phyloP scores from a whole-genome alignment of 2,888 invertebrate genomes.

The Ceramica pisi region DNA sequence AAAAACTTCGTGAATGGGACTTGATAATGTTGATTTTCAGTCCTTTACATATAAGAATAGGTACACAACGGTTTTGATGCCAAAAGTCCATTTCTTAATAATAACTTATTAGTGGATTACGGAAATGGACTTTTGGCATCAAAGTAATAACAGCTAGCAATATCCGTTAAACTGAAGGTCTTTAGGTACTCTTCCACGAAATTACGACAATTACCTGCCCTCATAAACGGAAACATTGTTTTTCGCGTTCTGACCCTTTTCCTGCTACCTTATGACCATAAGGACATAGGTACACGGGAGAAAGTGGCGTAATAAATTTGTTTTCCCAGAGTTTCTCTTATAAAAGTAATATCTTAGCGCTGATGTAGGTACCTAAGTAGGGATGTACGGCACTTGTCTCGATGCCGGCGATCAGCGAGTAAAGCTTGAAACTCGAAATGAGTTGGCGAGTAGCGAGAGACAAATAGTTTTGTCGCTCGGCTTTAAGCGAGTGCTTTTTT shows the following conservation, averaged over 20 bases:
- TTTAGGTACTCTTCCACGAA: constrained; percentile 15
- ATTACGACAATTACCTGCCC: constrained; percentile 52
- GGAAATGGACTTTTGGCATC: no score
- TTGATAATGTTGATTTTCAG: neutral
- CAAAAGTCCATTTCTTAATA: constrained; percentile 22
- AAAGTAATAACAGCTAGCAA: constrained; percentile 32
- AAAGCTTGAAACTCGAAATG: no score
- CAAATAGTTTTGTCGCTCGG: no score
- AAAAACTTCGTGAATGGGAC: neutral
- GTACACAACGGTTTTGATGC: neutral
- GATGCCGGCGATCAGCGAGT: no score
- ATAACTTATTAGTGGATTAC: no score
- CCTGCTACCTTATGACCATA: constrained; percentile 18
- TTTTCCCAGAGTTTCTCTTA: constrained; percentile 67
- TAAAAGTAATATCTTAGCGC: constrained; percentile 75
- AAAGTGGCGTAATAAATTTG: constrained; percentile 67
- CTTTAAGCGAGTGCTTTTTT: no score
- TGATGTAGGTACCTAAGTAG: constrained; percentile 65
- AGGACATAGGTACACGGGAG: constrained; percentile 11
- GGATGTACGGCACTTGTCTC: no score
- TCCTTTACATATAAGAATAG: neutral
- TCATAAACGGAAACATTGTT: constrained; percentile 52
- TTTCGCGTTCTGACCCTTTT: constrained; percentile 32
- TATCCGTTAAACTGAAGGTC: constrained; percentile 19
- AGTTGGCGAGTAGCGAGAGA: no score